These are phyloP conservation scores for Macropus fuliginosus DNA, from an alignment of 2,797 vertebrate genomes.

Conservation along the genomic window DNA sequence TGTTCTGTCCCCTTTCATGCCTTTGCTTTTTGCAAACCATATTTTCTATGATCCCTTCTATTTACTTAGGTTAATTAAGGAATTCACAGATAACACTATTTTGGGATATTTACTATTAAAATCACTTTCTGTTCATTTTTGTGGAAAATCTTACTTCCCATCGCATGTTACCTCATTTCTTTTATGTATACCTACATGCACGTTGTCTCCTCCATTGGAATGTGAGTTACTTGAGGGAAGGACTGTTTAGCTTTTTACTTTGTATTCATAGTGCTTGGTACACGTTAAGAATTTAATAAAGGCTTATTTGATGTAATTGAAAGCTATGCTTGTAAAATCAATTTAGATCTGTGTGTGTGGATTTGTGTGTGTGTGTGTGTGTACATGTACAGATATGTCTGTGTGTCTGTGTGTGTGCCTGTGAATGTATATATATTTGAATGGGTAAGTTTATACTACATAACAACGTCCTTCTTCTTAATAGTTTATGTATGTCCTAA, in stretches of 20 bases:
- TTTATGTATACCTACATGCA: background rate
- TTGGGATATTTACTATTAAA: background rate
- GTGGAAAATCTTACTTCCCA: no score
- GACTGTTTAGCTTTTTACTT: background rate
- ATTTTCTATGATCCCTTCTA: background rate
- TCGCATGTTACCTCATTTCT: background rate
- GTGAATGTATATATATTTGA: background rate
- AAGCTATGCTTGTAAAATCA: background rate
- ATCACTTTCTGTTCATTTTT: background rate
- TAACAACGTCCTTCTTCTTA: background rate
- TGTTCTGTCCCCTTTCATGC: background rate
- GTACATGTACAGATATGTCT: background rate
- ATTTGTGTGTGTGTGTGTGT: background rate
- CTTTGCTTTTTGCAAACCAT: background rate
- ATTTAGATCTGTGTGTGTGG: background rate
- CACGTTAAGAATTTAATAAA: background rate
- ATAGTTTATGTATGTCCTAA: conserved; percentile 74
- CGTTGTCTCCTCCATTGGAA: background rate
- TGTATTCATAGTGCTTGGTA: background rate
- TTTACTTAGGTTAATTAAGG: background rate
- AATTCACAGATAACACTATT: background rate
- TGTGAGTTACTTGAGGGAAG: background rate
- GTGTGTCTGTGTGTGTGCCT: background rate
- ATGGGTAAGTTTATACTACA: background rate
- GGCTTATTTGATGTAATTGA: background rate